Conservation (phyloP, 2,113 vertebrate genomes). For the Mus pahari region DNA sequence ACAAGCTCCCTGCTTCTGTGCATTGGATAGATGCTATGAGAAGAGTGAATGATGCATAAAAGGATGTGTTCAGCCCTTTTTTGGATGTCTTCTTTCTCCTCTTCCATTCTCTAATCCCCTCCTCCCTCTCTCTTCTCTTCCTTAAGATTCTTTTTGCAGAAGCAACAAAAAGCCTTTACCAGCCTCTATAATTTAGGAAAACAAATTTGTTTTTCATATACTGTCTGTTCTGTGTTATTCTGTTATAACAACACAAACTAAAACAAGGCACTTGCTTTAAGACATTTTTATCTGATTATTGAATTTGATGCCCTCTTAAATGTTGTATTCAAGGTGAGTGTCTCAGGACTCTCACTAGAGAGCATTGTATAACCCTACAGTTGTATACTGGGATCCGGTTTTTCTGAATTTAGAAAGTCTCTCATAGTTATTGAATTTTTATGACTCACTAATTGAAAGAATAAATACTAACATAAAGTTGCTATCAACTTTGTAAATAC, state of each 20-base stretch:
- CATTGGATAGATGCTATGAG: neutral
- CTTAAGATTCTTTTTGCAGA: neutral
- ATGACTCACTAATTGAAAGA: constrained; percentile 7
- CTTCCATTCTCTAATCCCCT: too few relatives aligned
- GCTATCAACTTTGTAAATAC: neutral
- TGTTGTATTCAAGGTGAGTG: neutral
- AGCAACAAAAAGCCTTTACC: neutral
- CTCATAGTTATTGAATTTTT: constrained; percentile 10
- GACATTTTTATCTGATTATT: constrained; percentile 27
- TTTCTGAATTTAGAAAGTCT: constrained; percentile 39
- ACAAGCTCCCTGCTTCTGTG: neutral
- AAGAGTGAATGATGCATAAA: neutral
- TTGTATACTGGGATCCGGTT: neutral
- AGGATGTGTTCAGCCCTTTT: neutral
- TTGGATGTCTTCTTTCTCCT: neutral
- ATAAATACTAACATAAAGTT: constrained; percentile 34
- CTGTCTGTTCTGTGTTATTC: neutral
- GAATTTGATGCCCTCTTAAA: neutral
- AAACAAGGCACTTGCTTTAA: neutral
- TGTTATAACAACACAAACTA: neutral
- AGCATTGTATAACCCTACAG: neutral
- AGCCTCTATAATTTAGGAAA: neutral
- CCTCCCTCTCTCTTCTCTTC: neutral
- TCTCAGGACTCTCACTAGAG: neutral
- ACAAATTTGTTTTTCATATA: neutral